These are phyloP conservation scores for Eulemur rufifrons DNA, from an alignment of 2,113 vertebrate species.

Conservation along the genomic window DNA sequence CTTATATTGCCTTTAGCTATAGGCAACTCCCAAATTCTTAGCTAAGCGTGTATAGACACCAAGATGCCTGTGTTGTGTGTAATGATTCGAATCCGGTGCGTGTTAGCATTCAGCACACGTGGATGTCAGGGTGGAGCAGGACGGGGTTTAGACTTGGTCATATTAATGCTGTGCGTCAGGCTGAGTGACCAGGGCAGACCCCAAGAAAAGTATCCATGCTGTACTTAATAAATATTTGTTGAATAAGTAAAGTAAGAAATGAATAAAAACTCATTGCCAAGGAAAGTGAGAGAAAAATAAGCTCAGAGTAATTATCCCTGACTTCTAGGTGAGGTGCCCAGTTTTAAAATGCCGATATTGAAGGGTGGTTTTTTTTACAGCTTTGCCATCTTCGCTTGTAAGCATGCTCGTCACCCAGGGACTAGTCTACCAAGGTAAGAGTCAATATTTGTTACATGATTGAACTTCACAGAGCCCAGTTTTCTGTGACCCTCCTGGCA, in stretches of 20 bases:
- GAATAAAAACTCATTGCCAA: neutral
- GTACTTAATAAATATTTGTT: neutral
- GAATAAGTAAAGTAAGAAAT: conserved; percentile 14
- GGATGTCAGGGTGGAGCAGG: neutral
- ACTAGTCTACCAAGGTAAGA: conserved; percentile 89
- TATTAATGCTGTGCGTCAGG: neutral
- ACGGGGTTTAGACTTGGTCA: neutral
- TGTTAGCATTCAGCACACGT: neutral
- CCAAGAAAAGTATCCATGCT: neutral
- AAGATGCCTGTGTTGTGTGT: too few species aligned
- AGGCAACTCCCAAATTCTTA: neutral
- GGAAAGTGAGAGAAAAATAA: neutral
- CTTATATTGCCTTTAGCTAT: too few species aligned
- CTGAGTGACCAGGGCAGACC: neutral
- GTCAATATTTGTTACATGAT: neutral
- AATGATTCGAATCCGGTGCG: neutral
- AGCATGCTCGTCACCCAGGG: conserved; percentile 90
- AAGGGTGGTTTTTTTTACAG: conserved; percentile 79
- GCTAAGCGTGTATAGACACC: neutral
- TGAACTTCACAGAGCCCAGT: neutral
- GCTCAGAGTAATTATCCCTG: neutral
- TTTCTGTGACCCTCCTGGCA: neutral
- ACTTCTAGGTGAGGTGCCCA: neutral
- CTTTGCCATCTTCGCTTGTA: conserved; percentile 89
- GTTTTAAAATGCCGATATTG: neutral